Base-by-base conservation (phyloP, 2,113 vertebrate species). In the Salvelinus sp. region DNA sequence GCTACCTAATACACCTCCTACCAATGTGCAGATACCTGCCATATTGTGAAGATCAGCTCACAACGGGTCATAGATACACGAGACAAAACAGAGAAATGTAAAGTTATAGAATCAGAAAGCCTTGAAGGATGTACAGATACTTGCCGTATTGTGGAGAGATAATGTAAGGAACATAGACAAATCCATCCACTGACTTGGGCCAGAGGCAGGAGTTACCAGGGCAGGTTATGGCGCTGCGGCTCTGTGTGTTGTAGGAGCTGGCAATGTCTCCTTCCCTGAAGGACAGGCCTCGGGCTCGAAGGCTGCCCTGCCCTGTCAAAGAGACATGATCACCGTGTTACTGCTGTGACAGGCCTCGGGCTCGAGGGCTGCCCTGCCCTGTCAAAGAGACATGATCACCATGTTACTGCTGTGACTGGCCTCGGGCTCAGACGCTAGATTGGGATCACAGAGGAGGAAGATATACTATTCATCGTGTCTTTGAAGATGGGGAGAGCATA, bases 101-200 rank as follows among this genome's bases (percentile, higher is more conserved):
- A 38, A 33, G 5, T 33, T 33, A 1, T 33, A 33, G 30, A 33
- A 33, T 6, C 30, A 33, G 5, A 33, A 6, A 33, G 30, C 30
- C 7, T 14, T 14, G 14, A 3, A 48, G 1, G 2, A 9, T 48
- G 47, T 10, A 6, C 38, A 38, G n/a, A 70, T 60, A 70, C 86
- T 78, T 79, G 93, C 90, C 88, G 28, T 92, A 92, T 2, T 89
- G 70, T 48, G 87, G 77, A 16, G 86, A 94, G 23, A 93, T 72
- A 18, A 87, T 83, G 83, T 79, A 94, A 1, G 88, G 86, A 0
- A 91, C 87, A 5, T 92, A 93, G 48, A 92, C 91, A 83, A 91
- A 92, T 84, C 92, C 88, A 77, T 93, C 87, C 3, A 86, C 82
- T 0, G 89, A 90, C 86, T 92, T 92, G 63, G 88, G 89, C 91